A percentile compares a stretch with the other conserved stretches of the same genome.
Conservation (phyloP, 1,140 invertebrate genomes). For the Diplogasteroides magnus region DNA sequence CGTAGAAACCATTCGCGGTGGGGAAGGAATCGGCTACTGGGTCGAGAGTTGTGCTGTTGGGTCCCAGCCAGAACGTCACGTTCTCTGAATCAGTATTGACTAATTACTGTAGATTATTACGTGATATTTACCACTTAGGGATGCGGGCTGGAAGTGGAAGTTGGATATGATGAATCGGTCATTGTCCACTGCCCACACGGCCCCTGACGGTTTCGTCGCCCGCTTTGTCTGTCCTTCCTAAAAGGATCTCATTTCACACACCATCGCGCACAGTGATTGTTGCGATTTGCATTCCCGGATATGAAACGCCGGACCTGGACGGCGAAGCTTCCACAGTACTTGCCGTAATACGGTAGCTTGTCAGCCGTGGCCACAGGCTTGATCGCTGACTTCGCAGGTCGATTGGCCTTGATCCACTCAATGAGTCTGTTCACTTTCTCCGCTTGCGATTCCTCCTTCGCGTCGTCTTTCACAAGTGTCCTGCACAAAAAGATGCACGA, state of each 20-base stretch:
- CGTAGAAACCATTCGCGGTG: slow-evolving; percentile 47
- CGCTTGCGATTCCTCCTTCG: slow-evolving; percentile 21
- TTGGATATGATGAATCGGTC: slow-evolving; percentile 46
- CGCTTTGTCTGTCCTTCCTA: slow-evolving; percentile 13
- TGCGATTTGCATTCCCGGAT: neutral
- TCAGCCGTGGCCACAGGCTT: slow-evolving; percentile 30
- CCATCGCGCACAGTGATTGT: neutral
- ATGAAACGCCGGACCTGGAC: slow-evolving; percentile 2
- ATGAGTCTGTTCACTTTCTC: slow-evolving; percentile 39
- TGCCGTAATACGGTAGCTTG: slow-evolving; percentile 51
- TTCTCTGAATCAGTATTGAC: slow-evolving; percentile 43
- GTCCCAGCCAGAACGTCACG: slow-evolving; percentile 52
- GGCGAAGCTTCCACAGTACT: slow-evolving; percentile 48
- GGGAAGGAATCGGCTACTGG: slow-evolving; percentile 40
- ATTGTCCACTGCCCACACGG: slow-evolving; percentile 52
- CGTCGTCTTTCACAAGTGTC: slow-evolving; percentile 30
- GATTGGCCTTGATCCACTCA: slow-evolving; percentile 53
- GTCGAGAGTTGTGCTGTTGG: slow-evolving; percentile 37
- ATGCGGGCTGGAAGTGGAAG: slow-evolving; percentile 48
- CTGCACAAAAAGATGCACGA: slow-evolving; percentile 12
- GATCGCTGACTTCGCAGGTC: slow-evolving; percentile 35
- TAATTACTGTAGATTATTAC: slow-evolving; percentile 6
- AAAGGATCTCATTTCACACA: slow-evolving; percentile 6
- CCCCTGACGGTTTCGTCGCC: slow-evolving; percentile 43
- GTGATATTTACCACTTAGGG: slow-evolving; percentile 24